A percentile compares a stretch with the other conserved stretches of the same genome.
Evolutionary conservation across 2,888 invertebrate genomes (phyloP).

Genomic region (Campoplex capitator): DNA sequence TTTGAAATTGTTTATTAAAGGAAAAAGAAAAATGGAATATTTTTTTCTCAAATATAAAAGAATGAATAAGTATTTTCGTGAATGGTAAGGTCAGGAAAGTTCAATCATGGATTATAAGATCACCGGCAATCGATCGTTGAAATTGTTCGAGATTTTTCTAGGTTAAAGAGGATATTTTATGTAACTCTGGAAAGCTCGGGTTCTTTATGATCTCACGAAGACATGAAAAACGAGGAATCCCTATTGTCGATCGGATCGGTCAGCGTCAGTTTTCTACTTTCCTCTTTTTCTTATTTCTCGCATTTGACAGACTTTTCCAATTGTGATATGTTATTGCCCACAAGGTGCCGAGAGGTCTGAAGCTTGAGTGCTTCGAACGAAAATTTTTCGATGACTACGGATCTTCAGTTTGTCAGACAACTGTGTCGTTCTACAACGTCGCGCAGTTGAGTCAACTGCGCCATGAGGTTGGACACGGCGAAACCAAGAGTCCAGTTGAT

Average conservation of each 20-base stretch:
- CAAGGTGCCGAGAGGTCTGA: constrained; percentile 14
- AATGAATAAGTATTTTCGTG: not conserved
- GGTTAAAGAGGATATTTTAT: constrained; percentile 27
- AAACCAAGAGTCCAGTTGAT: too few species aligned
- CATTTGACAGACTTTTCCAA: constrained; percentile 32
- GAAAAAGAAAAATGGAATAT: not conserved
- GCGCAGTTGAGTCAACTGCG: too few species aligned
- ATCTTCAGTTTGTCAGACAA: not conserved
- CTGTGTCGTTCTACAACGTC: not conserved
- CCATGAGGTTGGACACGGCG: too few species aligned
- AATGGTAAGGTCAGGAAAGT: not conserved
- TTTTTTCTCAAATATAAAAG: not conserved
- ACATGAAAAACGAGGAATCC: constrained; percentile 21
- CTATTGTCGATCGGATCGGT: constrained; percentile 16
- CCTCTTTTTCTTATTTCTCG: not conserved
- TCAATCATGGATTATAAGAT: not conserved
- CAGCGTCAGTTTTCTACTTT: not conserved
- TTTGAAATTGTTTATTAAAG: not conserved
- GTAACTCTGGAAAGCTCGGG: constrained; percentile 21
- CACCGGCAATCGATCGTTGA: constrained; percentile 8
- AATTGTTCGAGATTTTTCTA: not conserved
- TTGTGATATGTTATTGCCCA: constrained; percentile 26
- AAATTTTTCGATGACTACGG: constrained; percentile 1
- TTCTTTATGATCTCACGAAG: constrained; percentile 16
- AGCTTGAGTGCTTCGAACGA: constrained; percentile 9